Conservation (phyloP, 2,888 invertebrate species). For the Sesamia inferens region DNA sequence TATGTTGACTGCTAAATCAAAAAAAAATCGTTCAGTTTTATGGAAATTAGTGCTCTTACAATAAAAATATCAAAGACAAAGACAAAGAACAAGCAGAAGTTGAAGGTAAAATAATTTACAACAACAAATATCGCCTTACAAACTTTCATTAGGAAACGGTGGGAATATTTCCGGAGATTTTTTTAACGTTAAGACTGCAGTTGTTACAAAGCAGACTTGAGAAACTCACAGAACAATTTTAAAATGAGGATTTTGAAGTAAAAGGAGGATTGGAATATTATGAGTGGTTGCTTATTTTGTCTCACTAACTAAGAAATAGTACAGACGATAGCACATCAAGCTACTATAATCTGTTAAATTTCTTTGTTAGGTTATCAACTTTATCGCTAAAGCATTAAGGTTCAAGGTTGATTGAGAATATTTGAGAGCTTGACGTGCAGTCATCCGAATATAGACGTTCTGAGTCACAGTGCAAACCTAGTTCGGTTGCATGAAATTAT, state of each 20-base stretch:
- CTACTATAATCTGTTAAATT: too few species aligned
- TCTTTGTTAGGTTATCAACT: too few species aligned
- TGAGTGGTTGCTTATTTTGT: background rate
- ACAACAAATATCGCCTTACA: conserved; percentile 52
- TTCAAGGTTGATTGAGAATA: too few species aligned
- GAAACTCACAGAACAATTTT: conserved; percentile 28
- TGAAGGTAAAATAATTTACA: conserved; percentile 56
- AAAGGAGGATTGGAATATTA: conserved; percentile 9
- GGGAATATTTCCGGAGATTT: conserved; percentile 37
- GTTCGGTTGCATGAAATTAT: background rate
- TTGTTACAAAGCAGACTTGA: conserved; percentile 44
- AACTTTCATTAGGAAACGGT: conserved; percentile 45
- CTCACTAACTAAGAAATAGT: background rate
- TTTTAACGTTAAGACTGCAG: conserved; percentile 47
- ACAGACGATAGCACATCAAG: too few species aligned
- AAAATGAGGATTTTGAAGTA: conserved; percentile 17
- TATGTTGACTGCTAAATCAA: background rate
- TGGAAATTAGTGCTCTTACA: too few species aligned
- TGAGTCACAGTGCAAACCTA: background rate
- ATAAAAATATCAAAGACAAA: background rate
- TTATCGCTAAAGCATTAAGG: too few species aligned
- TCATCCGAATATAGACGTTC: background rate
- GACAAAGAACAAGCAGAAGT: conserved; percentile 35
- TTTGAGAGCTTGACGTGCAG: too few species aligned
- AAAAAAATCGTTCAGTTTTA: background rate